Conservation (phyloP, 2,888 invertebrate genomes). For the Tortricodes alternella region DNA sequence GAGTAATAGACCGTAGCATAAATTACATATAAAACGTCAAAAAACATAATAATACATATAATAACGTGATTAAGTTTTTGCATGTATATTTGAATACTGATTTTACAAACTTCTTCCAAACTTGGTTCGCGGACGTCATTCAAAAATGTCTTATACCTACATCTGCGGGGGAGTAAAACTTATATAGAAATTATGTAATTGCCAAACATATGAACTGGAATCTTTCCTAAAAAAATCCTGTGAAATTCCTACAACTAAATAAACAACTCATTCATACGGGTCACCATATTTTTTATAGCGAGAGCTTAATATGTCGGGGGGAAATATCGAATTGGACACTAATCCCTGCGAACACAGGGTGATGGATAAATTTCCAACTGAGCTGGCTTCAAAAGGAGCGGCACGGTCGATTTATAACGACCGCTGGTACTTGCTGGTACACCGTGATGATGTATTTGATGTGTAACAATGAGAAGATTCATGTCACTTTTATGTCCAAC, state of each 20-base stretch:
- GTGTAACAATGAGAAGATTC: not conserved
- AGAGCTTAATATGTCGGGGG: slow-evolving; percentile 34
- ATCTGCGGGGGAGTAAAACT: slow-evolving; percentile 1
- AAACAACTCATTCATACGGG: slow-evolving; percentile 28
- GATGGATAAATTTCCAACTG: slow-evolving; percentile 45
- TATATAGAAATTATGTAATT: slow-evolving; percentile 18
- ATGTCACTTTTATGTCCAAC: not conserved
- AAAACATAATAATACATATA: too few species aligned
- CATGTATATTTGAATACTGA: too few species aligned
- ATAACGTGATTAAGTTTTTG: too few species aligned
- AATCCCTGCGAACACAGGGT: slow-evolving; percentile 37
- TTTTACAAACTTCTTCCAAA: not conserved
- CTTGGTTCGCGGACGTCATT: not conserved
- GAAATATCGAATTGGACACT: slow-evolving; percentile 39
- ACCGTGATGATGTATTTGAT: not conserved
- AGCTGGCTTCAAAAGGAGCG: slow-evolving; percentile 35
- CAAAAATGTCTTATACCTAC: too few species aligned
- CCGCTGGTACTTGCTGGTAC: not conserved
- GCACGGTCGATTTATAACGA: slow-evolving; percentile 27
- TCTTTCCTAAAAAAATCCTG: slow-evolving; percentile 20
- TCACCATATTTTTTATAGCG: slow-evolving; percentile 38
- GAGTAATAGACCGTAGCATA: too few species aligned
- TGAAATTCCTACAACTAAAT: slow-evolving; percentile 7
- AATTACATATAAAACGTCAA: too few species aligned
- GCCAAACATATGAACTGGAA: slow-evolving; percentile 13